phyloP scores from a whole-genome alignment of 2,888 invertebrate genomes.

The Zhengitettix transpicula region DNA sequence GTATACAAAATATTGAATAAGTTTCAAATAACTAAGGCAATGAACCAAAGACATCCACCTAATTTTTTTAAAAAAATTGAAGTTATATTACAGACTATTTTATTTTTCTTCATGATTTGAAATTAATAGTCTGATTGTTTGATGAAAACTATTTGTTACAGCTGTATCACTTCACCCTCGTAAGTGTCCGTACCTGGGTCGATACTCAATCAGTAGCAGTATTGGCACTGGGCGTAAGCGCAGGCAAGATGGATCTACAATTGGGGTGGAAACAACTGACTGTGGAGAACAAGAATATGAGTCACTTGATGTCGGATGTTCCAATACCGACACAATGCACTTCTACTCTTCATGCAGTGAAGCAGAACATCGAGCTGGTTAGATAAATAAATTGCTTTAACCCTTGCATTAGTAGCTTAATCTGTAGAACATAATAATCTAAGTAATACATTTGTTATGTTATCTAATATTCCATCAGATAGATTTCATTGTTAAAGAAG shows the following conservation, averaged over 20 bases:
- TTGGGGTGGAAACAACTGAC: constrained; percentile 19
- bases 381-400: neutral
- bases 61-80: too few species aligned
- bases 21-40: too few species aligned
- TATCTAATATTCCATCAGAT: too few species aligned
- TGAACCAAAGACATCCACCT: too few species aligned
- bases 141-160: constrained; percentile 28
- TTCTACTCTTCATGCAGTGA: constrained; percentile 21
- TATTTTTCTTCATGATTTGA: too few species aligned
- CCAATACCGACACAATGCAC: constrained; percentile 25
- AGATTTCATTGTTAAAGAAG: too few species aligned
- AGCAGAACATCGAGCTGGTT: neutral
- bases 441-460: neutral
- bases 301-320: constrained; percentile 42
- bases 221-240: neutral
- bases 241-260: neutral
- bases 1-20: too few species aligned
- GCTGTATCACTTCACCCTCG: constrained; percentile 69
- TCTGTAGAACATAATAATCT: neutral
- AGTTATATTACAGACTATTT: too few species aligned
- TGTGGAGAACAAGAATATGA: constrained; percentile 36
- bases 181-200: constrained; percentile 69
- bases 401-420: neutral
- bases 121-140: too few species aligned
- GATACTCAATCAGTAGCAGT: constrained; percentile 38